Base-by-base conservation (phyloP, 1,140 invertebrate species). In the Scaptomyza montana region DNA sequence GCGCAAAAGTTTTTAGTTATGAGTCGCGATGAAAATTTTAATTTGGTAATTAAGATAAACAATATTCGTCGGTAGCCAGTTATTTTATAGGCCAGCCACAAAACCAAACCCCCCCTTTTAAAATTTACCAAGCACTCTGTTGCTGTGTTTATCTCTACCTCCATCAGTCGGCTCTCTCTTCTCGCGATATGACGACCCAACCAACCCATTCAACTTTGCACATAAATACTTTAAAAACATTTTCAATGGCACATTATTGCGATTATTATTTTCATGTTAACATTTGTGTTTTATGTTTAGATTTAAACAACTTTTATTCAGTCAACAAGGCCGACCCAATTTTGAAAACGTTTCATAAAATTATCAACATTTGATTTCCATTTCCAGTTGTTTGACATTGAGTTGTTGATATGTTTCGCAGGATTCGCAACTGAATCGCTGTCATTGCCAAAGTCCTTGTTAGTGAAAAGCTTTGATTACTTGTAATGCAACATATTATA, bases 1-100 rank as follows among this genome's bases (percentile, higher is more conserved):
- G 33, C 33, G 7, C 33, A 57, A 72, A 86, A 86, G 55, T 87
- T 87, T 81, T 50, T 43, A 69, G 78, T 78, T 56, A 30, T n/a
- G 39, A 43, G 62, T 73, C 73, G 82, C 79, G 68, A 45, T 82
- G 80, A 89, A 89, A 89, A 89, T 89, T 89, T 73, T 89, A 89
- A 89, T 89, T 89, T 90, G 77, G 87, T 78, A 82, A 90, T 90
- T 90, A 90, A 90, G 87, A 89, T 87, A 90, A 90, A 87, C 82
- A 87, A 89, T 87, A 82, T 25, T 25, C 21, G 21, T 82, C 78
- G 77, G 84, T 67, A 77, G 64, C 67, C 76, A 89, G 78, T 87
- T 87, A 78, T 81, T 78, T 74, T 77, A 80, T 81, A 76, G 68
- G 60, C 6, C 9, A 33, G 8, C 28, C 30, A 5, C 3, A 41